Conservation (phyloP, 2,888 invertebrate species). For the Sinelater perroti region DNA sequence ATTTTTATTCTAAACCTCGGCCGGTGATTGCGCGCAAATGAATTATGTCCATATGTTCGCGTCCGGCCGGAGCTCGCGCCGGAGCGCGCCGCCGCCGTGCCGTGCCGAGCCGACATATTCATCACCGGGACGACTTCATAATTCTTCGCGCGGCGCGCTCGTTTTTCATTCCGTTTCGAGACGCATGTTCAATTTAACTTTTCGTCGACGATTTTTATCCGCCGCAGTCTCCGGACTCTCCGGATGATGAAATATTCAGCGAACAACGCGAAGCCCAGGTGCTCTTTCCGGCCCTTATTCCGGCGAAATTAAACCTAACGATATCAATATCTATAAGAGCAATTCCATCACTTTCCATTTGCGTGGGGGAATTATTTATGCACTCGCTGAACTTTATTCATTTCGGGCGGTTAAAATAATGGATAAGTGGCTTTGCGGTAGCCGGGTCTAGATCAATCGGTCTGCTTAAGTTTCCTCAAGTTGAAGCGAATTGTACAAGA, state of each 20-base stretch:
- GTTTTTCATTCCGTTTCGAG: conserved; percentile 46
- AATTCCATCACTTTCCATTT: conserved; percentile 55
- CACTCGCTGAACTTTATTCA: conserved; percentile 31
- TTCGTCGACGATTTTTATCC: conserved; percentile 45
- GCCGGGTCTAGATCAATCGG: too few species aligned
- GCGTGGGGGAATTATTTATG: conserved; percentile 35
- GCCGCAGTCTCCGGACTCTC: conserved; percentile 37
- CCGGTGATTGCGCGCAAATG: conserved; percentile 39
- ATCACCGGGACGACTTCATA: conserved; percentile 32
- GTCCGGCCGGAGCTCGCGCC: conserved; percentile 2
- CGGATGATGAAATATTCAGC: conserved; percentile 49
- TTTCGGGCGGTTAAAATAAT: conserved; percentile 30
- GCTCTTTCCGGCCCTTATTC: conserved; percentile 55
- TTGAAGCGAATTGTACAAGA: too few species aligned
- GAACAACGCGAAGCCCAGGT: conserved; percentile 54
- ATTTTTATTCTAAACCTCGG: conserved; percentile 48
- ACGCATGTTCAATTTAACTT: conserved; percentile 46
- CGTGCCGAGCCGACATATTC: conserved; percentile 34
- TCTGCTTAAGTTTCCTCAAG: too few species aligned
- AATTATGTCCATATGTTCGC: conserved; percentile 26
- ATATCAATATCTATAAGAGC: conserved; percentile 58
- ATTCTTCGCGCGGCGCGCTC: conserved; percentile 37
- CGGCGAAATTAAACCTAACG: conserved; percentile 56
- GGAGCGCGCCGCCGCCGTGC: conserved; percentile 3
- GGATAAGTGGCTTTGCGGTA: too few species aligned